These are phyloP conservation scores for Acholoe squamosa DNA, from an alignment of 2,888 invertebrate genomes.

Conservation along the genomic window DNA sequence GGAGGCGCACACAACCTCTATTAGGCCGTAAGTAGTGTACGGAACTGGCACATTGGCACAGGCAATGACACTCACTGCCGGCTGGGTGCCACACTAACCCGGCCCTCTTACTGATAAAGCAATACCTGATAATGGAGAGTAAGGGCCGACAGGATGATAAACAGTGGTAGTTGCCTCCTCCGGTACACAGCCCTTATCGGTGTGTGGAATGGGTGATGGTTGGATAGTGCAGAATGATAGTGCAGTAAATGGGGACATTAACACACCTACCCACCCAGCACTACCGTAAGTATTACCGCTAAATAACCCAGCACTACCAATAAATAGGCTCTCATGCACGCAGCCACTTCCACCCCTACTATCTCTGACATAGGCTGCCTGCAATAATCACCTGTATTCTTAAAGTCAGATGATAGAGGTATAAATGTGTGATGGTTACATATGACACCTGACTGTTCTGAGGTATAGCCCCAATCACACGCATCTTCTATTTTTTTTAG, in stretches of 20 bases:
- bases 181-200: not conserved
- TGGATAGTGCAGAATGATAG: not conserved
- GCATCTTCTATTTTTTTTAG: too few species aligned
- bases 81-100: too few species aligned
- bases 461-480: too few species aligned
- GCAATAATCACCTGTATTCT: too few species aligned
- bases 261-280: not conserved
- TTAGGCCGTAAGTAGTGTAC: conserved; percentile 9
- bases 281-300: not conserved
- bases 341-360: too few species aligned
- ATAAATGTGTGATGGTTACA: too few species aligned
- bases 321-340: too few species aligned
- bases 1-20: not conserved
- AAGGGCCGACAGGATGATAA: not conserved
- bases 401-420: too few species aligned
- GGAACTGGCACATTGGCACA: not conserved
- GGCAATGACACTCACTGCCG: not conserved
- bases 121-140: not conserved
- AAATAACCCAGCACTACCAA: too few species aligned
- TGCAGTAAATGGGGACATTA: not conserved
- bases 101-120: too few species aligned
- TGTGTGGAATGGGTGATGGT: not conserved
- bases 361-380: too few species aligned
- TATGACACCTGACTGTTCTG: too few species aligned
- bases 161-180: not conserved